phyloP scores from a whole-genome alignment of 92 coral and sea anemone species.

The Chrysogorgia sp. region DNA sequence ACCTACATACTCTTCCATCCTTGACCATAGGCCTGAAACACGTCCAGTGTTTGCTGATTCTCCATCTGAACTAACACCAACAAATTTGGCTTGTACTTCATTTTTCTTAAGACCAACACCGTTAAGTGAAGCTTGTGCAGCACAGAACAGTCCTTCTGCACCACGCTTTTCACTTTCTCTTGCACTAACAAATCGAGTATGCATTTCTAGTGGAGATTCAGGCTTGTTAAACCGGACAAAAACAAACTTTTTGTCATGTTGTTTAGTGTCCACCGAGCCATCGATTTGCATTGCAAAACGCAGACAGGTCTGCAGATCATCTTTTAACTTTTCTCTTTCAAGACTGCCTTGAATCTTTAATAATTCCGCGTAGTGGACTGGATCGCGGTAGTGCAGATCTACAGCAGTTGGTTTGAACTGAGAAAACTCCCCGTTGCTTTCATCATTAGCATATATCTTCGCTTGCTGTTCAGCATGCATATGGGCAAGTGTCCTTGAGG shows the following conservation, averaged over 20 bases:
- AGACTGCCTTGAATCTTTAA: background rate
- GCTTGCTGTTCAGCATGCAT: constrained; percentile 24
- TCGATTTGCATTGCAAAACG: constrained; percentile 18
- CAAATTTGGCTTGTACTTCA: background rate
- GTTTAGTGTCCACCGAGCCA: constrained; percentile 7
- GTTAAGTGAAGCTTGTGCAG: background rate
- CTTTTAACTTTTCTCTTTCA: constrained; percentile 2
- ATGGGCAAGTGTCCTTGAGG: constrained; percentile 15
- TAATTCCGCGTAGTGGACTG: constrained; percentile 18
- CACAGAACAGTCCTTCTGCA: constrained; percentile 13
- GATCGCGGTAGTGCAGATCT: constrained; percentile 20
- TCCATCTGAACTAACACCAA: constrained; percentile 9
- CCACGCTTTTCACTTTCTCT: constrained; percentile 1
- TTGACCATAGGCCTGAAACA: constrained; percentile 12
- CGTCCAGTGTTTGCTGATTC: constrained; percentile 20
- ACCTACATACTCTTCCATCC: constrained; percentile 20
- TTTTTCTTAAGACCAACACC: background rate
- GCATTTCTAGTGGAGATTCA: background rate
- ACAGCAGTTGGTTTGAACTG: constrained; percentile 21
- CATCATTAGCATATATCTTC: background rate
- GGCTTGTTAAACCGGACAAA: constrained; percentile 4
- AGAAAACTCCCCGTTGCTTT: background rate
- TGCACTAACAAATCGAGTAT: constrained; percentile 11
- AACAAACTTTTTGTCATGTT: constrained; percentile 3
- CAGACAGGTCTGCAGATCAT: constrained; percentile 17